Evolutionary conservation across 2,888 invertebrate genomes (phyloP).

Genomic region (Aporophyla lueneburgensis): DNA sequence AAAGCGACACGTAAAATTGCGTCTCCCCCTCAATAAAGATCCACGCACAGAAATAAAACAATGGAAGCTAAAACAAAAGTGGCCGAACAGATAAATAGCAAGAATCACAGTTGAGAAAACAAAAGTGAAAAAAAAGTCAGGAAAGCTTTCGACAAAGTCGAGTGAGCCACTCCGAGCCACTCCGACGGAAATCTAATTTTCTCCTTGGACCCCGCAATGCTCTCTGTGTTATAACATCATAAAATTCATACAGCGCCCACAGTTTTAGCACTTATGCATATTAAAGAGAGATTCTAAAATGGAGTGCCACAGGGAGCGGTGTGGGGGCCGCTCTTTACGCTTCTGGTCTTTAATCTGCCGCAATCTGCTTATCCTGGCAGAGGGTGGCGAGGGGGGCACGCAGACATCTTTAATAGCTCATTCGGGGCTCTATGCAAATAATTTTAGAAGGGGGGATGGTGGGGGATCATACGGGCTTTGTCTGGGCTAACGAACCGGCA

Average conservation of each 20-base stretch:
- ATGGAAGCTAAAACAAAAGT: slow-evolving; percentile 84
- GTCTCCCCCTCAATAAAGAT: slow-evolving; percentile 79
- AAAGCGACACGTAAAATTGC: slow-evolving; percentile 71
- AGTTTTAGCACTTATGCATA: slow-evolving; percentile 85
- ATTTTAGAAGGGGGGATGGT: slow-evolving; percentile 82
- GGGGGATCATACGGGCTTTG: slow-evolving; percentile 90
- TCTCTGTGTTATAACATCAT: slow-evolving; percentile 83
- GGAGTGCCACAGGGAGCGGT: slow-evolving; percentile 77
- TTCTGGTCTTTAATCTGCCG: slow-evolving; percentile 90
- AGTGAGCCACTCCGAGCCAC: slow-evolving; percentile 85
- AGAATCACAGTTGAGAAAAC: slow-evolving; percentile 83
- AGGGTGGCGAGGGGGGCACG: slow-evolving; percentile 80
- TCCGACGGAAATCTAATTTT: slow-evolving; percentile 89
- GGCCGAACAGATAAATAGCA: slow-evolving; percentile 85
- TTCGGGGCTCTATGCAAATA: slow-evolving; percentile 91
- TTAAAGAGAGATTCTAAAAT: slow-evolving; percentile 83
- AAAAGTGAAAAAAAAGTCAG: slow-evolving; percentile 77
- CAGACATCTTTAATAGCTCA: slow-evolving; percentile 91
- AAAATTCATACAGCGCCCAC: slow-evolving; percentile 82
- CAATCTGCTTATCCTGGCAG: slow-evolving; percentile 88
- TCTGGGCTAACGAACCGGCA: slow-evolving; percentile 89
- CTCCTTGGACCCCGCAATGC: slow-evolving; percentile 83
- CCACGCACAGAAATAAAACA: slow-evolving; percentile 83
- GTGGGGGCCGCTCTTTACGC: slow-evolving; percentile 84
- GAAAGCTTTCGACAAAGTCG: slow-evolving; percentile 88